Evolutionary conservation across 2,797 vertebrate genomes (phyloP).

Genomic region (Synanceia verrucosa): DNA sequence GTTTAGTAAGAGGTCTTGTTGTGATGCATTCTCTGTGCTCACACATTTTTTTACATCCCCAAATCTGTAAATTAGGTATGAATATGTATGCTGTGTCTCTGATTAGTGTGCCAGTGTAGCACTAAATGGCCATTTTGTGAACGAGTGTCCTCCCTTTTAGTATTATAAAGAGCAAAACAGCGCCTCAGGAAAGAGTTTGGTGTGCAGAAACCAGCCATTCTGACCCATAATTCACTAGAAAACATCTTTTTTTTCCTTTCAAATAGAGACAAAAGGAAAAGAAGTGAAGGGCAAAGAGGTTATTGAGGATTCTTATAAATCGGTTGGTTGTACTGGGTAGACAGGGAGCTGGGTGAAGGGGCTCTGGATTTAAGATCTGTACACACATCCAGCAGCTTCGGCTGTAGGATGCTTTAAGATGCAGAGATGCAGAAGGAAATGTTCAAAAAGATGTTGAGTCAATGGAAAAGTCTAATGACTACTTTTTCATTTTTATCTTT

Average conservation of each 20-base stretch:
- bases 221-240: constrained; percentile 14
- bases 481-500: constrained; percentile 5
- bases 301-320: constrained; percentile 28
- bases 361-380: constrained; percentile 47
- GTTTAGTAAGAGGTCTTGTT: constrained; percentile 2
- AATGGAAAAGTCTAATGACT: constrained; percentile 19
- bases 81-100: constrained; percentile 19
- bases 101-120: constrained; percentile 3
- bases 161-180: constrained; percentile 1
- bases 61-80: constrained; percentile 29
- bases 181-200: background rate
- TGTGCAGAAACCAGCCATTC: background rate
- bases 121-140: constrained; percentile 13
- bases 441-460: constrained; percentile 20
- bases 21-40: background rate
- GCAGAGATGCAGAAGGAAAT: constrained; percentile 3
- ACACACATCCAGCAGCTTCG: constrained; percentile 23
- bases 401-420: constrained; percentile 29
- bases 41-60: background rate
- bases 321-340: constrained; percentile 28
- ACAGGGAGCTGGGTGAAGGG: constrained; percentile 20
- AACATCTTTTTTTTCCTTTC: background rate
- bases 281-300: constrained; percentile 11
- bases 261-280: constrained; percentile 16
- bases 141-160: background rate